phyloP scores from a whole-genome alignment of 2,113 vertebrate species.

The Notarius lentiginosus region DNA sequence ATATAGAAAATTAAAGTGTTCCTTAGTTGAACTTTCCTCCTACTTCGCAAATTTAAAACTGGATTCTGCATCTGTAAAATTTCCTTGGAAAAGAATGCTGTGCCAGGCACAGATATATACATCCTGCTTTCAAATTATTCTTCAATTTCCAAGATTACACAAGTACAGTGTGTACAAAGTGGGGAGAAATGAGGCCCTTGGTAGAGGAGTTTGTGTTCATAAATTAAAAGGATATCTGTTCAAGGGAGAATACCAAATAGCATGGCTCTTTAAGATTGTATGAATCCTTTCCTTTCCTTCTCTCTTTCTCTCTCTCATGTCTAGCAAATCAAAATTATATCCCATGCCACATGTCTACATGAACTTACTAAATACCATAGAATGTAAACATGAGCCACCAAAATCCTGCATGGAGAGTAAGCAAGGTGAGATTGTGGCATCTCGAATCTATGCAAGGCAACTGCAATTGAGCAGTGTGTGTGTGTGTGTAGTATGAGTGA shows the following conservation, averaged over 20 bases:
- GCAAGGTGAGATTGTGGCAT: not conserved
- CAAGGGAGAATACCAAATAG: conserved; percentile 28
- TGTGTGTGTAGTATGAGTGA: conserved; percentile 26
- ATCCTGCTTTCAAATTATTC: conserved; percentile 30
- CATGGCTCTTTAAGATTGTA: conserved; percentile 17
- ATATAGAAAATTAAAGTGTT: conserved; percentile 40
- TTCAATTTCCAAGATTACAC: conserved; percentile 16
- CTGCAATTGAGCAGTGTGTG: not conserved
- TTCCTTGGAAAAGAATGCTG: not conserved
- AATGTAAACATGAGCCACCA: not conserved
- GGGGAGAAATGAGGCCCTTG: conserved; percentile 11
- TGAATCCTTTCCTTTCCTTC: not conserved
- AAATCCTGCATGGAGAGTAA: not conserved
- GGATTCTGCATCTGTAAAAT: not conserved
- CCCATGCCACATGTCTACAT: not conserved
- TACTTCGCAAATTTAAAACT: not conserved
- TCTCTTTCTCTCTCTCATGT: conserved; percentile 17
- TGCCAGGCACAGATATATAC: conserved; percentile 9
- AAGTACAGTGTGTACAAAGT: conserved; percentile 9
- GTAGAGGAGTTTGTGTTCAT: conserved; percentile 11
- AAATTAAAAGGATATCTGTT: conserved; percentile 37
- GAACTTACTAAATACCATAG: not conserved
- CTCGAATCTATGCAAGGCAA: not conserved
- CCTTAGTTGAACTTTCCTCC: conserved; percentile 1
- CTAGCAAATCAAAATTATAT: not conserved